A percentile compares a stretch with the other conserved stretches of the same genome.
Evolutionary conservation across 2,888 invertebrate species (phyloP).

Genomic region (Agrotis clavis): DNA sequence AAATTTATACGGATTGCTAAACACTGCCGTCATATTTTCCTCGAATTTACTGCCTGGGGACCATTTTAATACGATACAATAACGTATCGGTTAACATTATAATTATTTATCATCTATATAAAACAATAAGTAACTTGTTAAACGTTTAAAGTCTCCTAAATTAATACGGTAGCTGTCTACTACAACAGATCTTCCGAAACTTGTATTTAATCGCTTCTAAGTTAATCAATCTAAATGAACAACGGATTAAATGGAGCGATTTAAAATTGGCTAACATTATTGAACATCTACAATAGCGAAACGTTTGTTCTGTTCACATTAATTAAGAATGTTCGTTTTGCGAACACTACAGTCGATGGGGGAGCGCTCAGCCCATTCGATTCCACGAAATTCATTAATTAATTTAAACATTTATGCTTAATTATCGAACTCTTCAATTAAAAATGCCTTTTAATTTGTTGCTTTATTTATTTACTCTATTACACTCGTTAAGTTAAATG

Average conservation of each 20-base stretch:
- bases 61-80: slow-evolving; percentile 43
- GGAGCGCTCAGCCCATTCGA: slow-evolving; percentile 67
- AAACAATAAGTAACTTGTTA: slow-evolving; percentile 15
- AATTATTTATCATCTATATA: not conserved
- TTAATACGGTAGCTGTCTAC: slow-evolving; percentile 44
- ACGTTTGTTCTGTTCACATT: slow-evolving; percentile 83
- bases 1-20: slow-evolving; percentile 76
- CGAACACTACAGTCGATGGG: slow-evolving; percentile 75
- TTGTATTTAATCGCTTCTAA: slow-evolving; percentile 63
- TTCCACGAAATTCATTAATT: slow-evolving; percentile 87
- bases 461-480: slow-evolving; percentile 82
- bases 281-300: slow-evolving; percentile 79
- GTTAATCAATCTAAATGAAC: slow-evolving; percentile 72
- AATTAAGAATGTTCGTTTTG: slow-evolving; percentile 85
- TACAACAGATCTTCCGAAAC: slow-evolving; percentile 52
- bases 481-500: slow-evolving; percentile 74
- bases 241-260: slow-evolving; percentile 69
- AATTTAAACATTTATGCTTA: slow-evolving; percentile 90
- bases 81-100: slow-evolving; percentile 19
- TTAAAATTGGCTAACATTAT: slow-evolving; percentile 77
- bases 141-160: slow-evolving; percentile 29
- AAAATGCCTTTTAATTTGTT: slow-evolving; percentile 86
- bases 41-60: slow-evolving; percentile 56
- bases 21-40: slow-evolving; percentile 68
- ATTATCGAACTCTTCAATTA: slow-evolving; percentile 89